Conservation (phyloP, 1,140 invertebrate genomes). For the Druon quercuslanigerum region DNA sequence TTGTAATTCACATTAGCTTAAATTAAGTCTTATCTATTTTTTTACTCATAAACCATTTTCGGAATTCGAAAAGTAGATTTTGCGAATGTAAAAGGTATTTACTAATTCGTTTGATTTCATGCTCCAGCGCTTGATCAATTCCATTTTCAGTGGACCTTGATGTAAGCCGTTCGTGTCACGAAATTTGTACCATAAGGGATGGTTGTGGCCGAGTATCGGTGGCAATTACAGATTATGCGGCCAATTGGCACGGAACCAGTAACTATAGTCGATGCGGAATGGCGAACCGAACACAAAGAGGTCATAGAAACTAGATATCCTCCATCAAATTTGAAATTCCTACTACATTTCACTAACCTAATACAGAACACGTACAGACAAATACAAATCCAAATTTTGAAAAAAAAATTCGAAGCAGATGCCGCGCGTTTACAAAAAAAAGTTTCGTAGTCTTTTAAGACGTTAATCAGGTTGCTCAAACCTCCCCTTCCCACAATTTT, state of each 20-base stretch:
- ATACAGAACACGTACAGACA: not conserved
- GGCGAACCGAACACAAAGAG: constrained; percentile 17
- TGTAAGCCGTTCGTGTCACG: constrained; percentile 21
- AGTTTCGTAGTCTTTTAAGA: too few relatives aligned
- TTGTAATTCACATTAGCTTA: too few relatives aligned
- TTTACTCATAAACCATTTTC: too few relatives aligned
- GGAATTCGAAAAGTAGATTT: not conserved
- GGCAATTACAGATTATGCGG: constrained; percentile 60
- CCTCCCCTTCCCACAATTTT: too few relatives aligned
- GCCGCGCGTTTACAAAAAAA: too few relatives aligned
- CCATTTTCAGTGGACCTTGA: constrained; percentile 16
- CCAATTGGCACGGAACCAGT: constrained; percentile 54
- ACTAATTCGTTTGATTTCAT: not conserved
- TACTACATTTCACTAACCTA: not conserved
- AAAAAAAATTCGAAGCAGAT: too few relatives aligned
- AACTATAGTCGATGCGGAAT: constrained; percentile 15
- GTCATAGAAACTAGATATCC: constrained; percentile 8
- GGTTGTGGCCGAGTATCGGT: constrained; percentile 50
- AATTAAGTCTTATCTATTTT: too few relatives aligned
- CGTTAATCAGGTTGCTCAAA: too few relatives aligned
- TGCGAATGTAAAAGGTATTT: not conserved
- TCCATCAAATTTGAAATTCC: not conserved
- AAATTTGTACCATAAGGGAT: constrained; percentile 45
- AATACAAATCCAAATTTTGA: not conserved
- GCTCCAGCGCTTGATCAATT: not conserved